These are phyloP conservation scores for Nasonia vitripennis DNA, from an alignment of 1,140 invertebrate species.

Conservation along the genomic window DNA sequence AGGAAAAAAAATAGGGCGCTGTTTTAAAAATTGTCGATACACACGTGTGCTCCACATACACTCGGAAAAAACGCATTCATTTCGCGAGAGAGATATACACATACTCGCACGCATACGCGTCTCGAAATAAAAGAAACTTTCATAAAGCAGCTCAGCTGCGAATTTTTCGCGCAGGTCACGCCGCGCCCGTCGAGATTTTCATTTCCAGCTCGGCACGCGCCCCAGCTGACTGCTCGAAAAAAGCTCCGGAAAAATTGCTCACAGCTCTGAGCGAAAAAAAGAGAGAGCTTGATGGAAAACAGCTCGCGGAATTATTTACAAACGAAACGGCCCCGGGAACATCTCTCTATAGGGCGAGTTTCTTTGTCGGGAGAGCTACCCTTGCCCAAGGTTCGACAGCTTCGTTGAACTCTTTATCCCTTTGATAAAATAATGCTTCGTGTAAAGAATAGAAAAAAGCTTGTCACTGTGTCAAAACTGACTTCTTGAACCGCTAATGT, in stretches of 20 bases:
- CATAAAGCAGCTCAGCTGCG: neutral
- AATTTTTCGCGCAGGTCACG: slow-evolving; percentile 2
- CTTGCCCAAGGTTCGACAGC: neutral
- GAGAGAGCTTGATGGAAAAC: slow-evolving; percentile 19
- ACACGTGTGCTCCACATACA: too few relatives aligned
- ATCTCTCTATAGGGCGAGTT: neutral
- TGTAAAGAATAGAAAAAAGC: too few relatives aligned
- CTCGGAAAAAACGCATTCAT: too few relatives aligned
- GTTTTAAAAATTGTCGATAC: neutral
- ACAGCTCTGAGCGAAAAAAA: neutral
- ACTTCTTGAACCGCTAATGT: too few relatives aligned
- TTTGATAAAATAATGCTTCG: too few relatives aligned
- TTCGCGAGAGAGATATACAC: neutral
- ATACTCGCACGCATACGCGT: too few relatives aligned
- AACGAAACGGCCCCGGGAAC: slow-evolving; percentile 8
- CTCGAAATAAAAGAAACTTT: neutral
- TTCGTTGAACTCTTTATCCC: neutral
- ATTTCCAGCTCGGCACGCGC: slow-evolving; percentile 11
- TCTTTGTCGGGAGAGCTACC: neutral
- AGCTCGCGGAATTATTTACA: slow-evolving; percentile 18
- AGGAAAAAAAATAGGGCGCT: too few relatives aligned
- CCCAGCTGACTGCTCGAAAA: neutral
- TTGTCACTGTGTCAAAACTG: too few relatives aligned
- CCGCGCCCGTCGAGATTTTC: slow-evolving; percentile 26
- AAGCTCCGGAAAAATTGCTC: neutral